Evolutionary conservation across 2,113 vertebrate genomes (phyloP), one percentile per base, ranked within the genome.

Genomic region (Dryoscopus gambensis): DNA sequence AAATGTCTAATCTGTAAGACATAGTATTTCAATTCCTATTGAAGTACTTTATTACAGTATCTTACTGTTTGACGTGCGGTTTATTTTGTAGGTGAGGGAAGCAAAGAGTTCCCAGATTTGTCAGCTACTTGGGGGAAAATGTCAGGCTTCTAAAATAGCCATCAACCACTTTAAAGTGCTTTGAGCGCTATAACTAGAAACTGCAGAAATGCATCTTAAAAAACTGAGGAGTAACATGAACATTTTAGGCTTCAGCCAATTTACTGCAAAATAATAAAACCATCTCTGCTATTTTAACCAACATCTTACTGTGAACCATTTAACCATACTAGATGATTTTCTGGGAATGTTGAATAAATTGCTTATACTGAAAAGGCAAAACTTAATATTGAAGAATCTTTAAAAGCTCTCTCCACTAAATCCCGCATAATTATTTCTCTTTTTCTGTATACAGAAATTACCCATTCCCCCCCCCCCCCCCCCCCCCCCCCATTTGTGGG

Each of bases 401-500:
- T n/a, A 35, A n/a, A 67, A 71, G 31, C 20, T 31, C 25, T 27
- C 35, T 28, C 25, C 1, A 2, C 14, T 35, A 70, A 40, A 55
- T 11, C 22, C 24, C 35, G 21, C 4, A 3, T 60, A 69, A 46
- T 35, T 49, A 33, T 11, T 5, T 16, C 9, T 56, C 17, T 69
- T 56, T 39, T 35, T 11, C 19, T 37, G 13, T 9, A 28, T 4
- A 44, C 23, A 62, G 28, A 65, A 69, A 49, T 40, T 25, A 52
- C 4, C 23, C 47, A 5, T 10, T 9, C 10, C 9, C 2, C 9
- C 50, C 53, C 11, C 6, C 10, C 10, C 10, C 9, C 2, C 9
- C 50, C 53, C 11, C 11, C 15, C 50, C 8, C 44, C 42, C 4
- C 12, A 7, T 33, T 64, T 24, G 20, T 8, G n/a, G 6, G 60